Conservation (phyloP, 53 echinoderm and acorn worm species). For the Temnopleurus reevesii region DNA sequence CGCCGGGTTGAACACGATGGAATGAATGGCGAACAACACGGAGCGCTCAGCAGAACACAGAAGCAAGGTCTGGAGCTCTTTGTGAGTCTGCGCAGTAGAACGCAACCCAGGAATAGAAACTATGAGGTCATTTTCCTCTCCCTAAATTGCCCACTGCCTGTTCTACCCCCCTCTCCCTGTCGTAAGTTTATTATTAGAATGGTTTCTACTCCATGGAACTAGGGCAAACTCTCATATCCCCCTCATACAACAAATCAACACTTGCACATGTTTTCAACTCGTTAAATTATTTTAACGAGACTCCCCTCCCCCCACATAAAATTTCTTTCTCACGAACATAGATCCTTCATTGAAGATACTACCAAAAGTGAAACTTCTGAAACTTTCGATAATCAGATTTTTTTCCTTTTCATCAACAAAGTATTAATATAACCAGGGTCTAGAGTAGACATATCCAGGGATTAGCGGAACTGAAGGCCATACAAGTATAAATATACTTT, state of each 20-base stretch:
- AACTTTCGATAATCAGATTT: not conserved
- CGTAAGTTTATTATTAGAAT: conserved; percentile 33
- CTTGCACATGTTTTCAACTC: conserved; percentile 18
- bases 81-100: conserved; percentile 17
- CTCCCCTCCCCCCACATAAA: not conserved
- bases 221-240: conserved; percentile 57
- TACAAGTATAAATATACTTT: no score
- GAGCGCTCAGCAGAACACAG: not conserved
- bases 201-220: conserved; percentile 28
- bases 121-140: conserved; percentile 82
- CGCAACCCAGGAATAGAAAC: conserved; percentile 49
- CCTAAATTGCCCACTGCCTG: conserved; percentile 65
- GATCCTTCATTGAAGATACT: not conserved
- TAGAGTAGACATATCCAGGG: no score
- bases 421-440: not conserved
- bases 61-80: not conserved
- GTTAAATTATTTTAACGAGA: not conserved
- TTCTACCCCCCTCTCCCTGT: conserved; percentile 47
- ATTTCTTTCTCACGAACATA: not conserved
- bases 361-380: conserved; percentile 29
- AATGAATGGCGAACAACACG: conserved; percentile 13
- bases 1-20: conserved; percentile 61
- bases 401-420: no score
- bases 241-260: conserved; percentile 18
- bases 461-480: no score